Conservation (phyloP, 2,113 vertebrate species). For the Collichthys lucidus region DNA sequence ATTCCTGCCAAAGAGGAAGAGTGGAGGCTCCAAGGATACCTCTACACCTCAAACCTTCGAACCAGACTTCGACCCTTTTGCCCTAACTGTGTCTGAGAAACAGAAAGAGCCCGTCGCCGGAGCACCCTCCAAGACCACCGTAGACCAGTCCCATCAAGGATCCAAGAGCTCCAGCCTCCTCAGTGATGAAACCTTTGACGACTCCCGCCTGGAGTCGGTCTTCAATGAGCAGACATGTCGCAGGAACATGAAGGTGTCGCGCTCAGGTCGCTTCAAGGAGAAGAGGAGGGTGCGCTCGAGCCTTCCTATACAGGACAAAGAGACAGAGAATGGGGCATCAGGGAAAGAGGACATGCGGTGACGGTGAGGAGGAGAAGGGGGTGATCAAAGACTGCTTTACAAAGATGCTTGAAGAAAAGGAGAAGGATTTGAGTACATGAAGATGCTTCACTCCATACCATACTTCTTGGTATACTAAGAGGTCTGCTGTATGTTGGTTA, state of each 20-base stretch:
- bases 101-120: conserved; percentile 16
- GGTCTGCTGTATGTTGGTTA: conserved; percentile 29
- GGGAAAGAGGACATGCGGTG: conserved; percentile 62
- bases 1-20: conserved; percentile 79
- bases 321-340: conserved; percentile 72
- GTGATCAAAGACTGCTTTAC: conserved; percentile 45
- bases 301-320: conserved; percentile 85
- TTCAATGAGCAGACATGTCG: conserved; percentile 86
- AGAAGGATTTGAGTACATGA: conserved; percentile 26
- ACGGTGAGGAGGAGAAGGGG: conserved; percentile 12
- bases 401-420: conserved; percentile 35
- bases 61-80: conserved; percentile 74
- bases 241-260: conserved; percentile 91
- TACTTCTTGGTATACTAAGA: background rate
- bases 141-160: conserved; percentile 51
- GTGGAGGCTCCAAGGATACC: conserved; percentile 33
- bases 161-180: conserved; percentile 56
- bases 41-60: background rate
- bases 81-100: conserved; percentile 30
- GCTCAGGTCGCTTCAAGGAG: conserved; percentile 94
- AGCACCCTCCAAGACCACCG: conserved; percentile 3
- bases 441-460: conserved; percentile 20
- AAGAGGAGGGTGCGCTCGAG: conserved; percentile 87
- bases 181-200: conserved; percentile 75
- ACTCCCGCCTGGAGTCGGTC: conserved; percentile 76